Evolutionary conservation across 2,888 invertebrate species (phyloP).

Genomic region (Orthosia gothica): DNA sequence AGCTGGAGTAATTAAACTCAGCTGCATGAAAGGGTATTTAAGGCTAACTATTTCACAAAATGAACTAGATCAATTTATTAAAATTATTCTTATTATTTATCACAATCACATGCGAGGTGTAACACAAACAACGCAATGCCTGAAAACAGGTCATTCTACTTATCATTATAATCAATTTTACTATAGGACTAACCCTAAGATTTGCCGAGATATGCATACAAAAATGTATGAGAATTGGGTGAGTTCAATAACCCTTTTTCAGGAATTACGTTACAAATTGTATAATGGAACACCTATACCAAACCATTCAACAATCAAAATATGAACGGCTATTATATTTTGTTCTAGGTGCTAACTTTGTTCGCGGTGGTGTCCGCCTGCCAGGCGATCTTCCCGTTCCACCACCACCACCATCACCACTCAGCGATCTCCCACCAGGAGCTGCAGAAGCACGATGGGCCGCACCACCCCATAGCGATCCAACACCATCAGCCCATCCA

Average conservation of each 20-base stretch:
- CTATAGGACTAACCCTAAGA: too few species aligned
- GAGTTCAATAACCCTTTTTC: too few species aligned
- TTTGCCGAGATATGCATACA: too few species aligned
- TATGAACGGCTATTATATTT: neutral
- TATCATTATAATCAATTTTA: too few species aligned
- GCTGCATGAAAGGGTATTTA: neutral
- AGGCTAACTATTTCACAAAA: too few species aligned
- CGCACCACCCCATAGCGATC: slow-evolving; percentile 77
- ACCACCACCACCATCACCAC: slow-evolving; percentile 82
- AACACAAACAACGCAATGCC: too few species aligned
- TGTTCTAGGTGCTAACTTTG: slow-evolving; percentile 76
- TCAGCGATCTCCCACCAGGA: slow-evolving; percentile 88
- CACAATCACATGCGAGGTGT: too few species aligned
- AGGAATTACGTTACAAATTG: too few species aligned
- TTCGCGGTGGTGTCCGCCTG: slow-evolving; percentile 80
- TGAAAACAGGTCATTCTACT: too few species aligned
- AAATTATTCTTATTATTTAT: neutral
- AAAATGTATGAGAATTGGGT: too few species aligned
- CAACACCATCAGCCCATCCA: slow-evolving; percentile 74
- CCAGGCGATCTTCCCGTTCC: slow-evolving; percentile 85
- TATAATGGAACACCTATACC: neutral
- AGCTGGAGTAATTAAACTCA: neutral
- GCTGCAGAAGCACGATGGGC: slow-evolving; percentile 84
- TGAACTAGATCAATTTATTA: neutral
- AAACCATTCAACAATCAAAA: neutral